Base-by-base conservation (phyloP, 2,113 vertebrate species). In the Cacatua alba region DNA sequence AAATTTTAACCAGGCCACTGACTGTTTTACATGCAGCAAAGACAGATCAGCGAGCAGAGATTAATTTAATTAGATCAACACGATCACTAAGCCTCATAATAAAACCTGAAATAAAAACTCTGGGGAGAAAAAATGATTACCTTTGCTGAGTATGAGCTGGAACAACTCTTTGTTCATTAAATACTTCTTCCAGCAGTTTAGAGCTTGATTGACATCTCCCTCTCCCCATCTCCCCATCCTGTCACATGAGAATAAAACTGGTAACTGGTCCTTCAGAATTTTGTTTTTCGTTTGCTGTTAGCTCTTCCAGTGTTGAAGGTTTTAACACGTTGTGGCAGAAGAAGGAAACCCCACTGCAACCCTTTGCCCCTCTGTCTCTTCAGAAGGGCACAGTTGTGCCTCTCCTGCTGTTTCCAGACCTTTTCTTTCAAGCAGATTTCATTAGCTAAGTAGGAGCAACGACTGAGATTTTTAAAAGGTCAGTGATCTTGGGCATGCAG, bases 71-170 rank as follows among this genome's bases (percentile, higher is more conserved):
- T 72, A 80, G 64, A 86, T 82, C 59, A 86, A 44, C 35, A 17
- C 90, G 15, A 68, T 72, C 67, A 24, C 59, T 69, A 65, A 79
- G 4, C 17, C 19, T 80, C 67, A 55, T 39, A 64, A 60, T 13
- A 86, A 82, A 94, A 71, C 17, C 60, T 75, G 85, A 79, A 84
- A 48, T 53, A 93, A 82, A 60, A 71, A 71, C 13, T 80, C 76
- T 33, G 39, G 57, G 63, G 41, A 77, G 33, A 82, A 74, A 87
- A 91, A 62, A 1, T 29, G 8, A 75, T 93, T 63, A 46, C 21
- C 55, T 85, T 90, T 79, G 29, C 52, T 33, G 31, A 35, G 28
- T 39, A 18, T 33, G 53, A 87, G 28, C 48, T 31, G 51, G 46
- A 82, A 24, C 17, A 90, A 52, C 12, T 49, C 18, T 44, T 85